Percentiles rank a stretch among this genome's conserved stretches.
Conservation (phyloP, 1,140 invertebrate genomes). For the Berghia stephanieae region DNA sequence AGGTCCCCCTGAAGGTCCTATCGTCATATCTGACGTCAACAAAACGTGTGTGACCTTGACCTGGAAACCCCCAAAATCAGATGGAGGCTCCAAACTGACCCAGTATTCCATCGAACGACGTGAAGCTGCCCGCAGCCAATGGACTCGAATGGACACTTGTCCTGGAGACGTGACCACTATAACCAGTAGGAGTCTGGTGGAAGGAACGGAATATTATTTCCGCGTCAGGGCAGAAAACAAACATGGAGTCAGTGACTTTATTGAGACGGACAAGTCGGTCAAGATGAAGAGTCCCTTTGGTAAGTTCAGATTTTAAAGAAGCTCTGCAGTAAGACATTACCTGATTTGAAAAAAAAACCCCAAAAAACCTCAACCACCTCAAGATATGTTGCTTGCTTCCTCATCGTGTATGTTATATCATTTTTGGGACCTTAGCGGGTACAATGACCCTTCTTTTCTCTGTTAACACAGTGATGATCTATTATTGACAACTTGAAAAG, state of each 20-base stretch:
- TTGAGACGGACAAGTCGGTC: slow-evolving; percentile 85
- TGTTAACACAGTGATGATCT: too few relatives aligned
- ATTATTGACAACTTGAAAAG: too few relatives aligned
- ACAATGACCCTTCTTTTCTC: too few relatives aligned
- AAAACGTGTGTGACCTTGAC: slow-evolving; percentile 65
- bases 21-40: slow-evolving; percentile 69
- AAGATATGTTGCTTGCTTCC: neutral
- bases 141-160: slow-evolving; percentile 76
- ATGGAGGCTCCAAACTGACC: slow-evolving; percentile 63
- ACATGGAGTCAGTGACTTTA: slow-evolving; percentile 77
- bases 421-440: neutral
- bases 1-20: slow-evolving; percentile 85
- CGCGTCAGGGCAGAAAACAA: slow-evolving; percentile 88
- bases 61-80: slow-evolving; percentile 61
- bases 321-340: too few relatives aligned
- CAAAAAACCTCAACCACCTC: too few relatives aligned
- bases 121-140: slow-evolving; percentile 76
- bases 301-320: slow-evolving; percentile 70
- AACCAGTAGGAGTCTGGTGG: slow-evolving; percentile 83
- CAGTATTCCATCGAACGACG: slow-evolving; percentile 66
- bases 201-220: slow-evolving; percentile 90
- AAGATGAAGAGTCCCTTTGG: slow-evolving; percentile 90
- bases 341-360: too few relatives aligned
- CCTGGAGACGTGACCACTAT: slow-evolving; percentile 71
- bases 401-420: neutral